Conservation (phyloP, 1,140 invertebrate genomes). For the Trichonephila clavata region DNA sequence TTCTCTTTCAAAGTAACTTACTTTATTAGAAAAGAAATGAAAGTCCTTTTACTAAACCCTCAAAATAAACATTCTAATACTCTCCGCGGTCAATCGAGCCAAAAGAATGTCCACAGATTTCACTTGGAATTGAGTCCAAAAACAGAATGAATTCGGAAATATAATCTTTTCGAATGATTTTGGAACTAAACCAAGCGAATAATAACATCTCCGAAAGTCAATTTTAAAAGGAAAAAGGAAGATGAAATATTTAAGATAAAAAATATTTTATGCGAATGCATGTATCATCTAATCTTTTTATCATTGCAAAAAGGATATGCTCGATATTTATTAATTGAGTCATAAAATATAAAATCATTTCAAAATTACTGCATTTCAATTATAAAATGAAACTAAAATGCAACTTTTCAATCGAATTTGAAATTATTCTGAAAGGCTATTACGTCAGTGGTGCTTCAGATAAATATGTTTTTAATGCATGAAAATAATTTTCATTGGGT, state of each 20-base stretch:
- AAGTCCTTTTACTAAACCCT: not conserved
- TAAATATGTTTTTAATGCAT: too few relatives aligned
- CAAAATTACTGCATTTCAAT: not conserved
- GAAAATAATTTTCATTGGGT: too few relatives aligned
- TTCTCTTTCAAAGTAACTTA: not conserved
- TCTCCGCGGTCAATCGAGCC: not conserved
- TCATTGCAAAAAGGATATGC: not conserved
- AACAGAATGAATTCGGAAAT: not conserved
- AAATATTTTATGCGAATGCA: not conserved
- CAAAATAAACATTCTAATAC: conserved; percentile 2
- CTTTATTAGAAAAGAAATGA: not conserved
- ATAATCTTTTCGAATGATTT: not conserved
- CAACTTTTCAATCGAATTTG: not conserved
- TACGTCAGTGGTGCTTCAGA: too few relatives aligned
- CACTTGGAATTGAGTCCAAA: not conserved
- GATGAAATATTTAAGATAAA: not conserved
- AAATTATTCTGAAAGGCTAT: too few relatives aligned
- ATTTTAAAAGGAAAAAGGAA: not conserved
- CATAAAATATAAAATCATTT: not conserved
- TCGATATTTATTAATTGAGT: not conserved
- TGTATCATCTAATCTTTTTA: too few relatives aligned
- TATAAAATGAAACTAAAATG: not conserved
- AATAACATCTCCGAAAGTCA: not conserved
- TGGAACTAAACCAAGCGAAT: not conserved
- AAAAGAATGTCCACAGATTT: not conserved